Evolutionary conservation across 2,797 vertebrate genomes (phyloP).

Genomic region (Thamnophis elegans): DNA sequence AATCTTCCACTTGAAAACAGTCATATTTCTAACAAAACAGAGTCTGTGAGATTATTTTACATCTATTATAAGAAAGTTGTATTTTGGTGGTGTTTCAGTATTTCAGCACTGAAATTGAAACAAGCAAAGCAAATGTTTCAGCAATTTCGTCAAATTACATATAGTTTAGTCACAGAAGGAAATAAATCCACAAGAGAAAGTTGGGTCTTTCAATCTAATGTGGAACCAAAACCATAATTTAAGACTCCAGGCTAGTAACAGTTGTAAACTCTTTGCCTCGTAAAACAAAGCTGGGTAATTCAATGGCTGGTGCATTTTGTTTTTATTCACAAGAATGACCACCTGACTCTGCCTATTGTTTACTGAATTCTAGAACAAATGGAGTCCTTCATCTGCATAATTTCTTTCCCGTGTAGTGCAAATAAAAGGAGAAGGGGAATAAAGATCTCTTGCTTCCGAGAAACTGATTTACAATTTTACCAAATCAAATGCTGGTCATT

Average conservation of each 20-base stretch:
- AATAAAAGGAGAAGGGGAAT: constrained; percentile 4
- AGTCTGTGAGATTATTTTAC: background rate
- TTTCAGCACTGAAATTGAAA: constrained; percentile 12
- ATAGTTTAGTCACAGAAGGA: constrained; percentile 22
- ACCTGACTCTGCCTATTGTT: constrained; percentile 30
- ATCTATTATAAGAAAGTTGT: background rate
- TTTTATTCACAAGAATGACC: constrained; percentile 24
- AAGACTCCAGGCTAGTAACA: constrained; percentile 22
- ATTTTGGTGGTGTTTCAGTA: background rate
- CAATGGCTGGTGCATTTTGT: constrained; percentile 22
- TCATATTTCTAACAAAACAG: background rate
- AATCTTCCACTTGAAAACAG: background rate
- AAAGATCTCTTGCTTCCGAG: constrained; percentile 27
- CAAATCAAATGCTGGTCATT: background rate
- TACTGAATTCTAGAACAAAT: constrained; percentile 23
- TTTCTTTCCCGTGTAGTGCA: constrained; percentile 30
- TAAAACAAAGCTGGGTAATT: constrained; percentile 39
- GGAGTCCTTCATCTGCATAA: constrained; percentile 19
- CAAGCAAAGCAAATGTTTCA: constrained; percentile 23
- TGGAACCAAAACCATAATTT: constrained; percentile 31
- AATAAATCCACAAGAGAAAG: constrained; percentile 17
- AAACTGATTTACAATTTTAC: background rate
- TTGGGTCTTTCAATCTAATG: constrained; percentile 26
- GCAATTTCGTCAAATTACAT: constrained; percentile 42
- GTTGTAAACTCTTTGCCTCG: constrained; percentile 18